Conservation (phyloP, 92 coral and sea anemone genomes). For the Bergia puertoricense region DNA sequence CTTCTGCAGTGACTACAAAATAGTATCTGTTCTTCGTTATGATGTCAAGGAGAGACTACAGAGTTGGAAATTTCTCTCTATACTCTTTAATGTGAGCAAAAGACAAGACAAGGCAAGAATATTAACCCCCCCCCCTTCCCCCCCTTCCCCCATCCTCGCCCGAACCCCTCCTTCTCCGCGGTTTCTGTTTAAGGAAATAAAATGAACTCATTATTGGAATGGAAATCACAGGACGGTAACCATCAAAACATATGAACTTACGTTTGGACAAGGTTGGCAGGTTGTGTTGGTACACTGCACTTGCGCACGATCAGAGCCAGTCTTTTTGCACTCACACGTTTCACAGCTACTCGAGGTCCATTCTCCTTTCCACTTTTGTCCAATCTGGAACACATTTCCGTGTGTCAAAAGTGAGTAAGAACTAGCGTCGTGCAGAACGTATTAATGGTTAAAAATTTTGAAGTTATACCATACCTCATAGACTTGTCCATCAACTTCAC, state of each 20-base stretch:
- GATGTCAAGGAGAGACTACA: too few species aligned
- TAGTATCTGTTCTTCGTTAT: too few species aligned
- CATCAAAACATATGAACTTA: not conserved
- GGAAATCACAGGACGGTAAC: not conserved
- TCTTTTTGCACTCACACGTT: constrained; percentile 57
- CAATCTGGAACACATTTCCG: constrained; percentile 41
- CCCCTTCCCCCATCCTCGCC: too few species aligned
- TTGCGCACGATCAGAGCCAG: constrained; percentile 65
- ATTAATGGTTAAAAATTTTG: not conserved
- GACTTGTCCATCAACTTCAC: constrained; percentile 63
- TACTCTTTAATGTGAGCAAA: too few species aligned
- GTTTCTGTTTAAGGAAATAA: too few species aligned
- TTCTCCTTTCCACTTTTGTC: constrained; percentile 60
- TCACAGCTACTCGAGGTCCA: constrained; percentile 57
- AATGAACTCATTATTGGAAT: too few species aligned
- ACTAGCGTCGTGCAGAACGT: not conserved
- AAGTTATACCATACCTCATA: constrained; percentile 56
- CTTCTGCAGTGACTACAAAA: too few species aligned
- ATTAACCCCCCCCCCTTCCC: too few species aligned
- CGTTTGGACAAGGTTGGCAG: constrained; percentile 58
- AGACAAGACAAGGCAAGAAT: too few species aligned
- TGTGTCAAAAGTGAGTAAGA: not conserved
- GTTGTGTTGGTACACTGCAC: constrained; percentile 52
- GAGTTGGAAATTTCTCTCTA: too few species aligned
- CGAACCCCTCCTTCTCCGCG: too few species aligned